A percentile compares a stretch with the other conserved stretches of the same genome.
Evolutionary conservation across 2,113 vertebrate species (phyloP).

Genomic region (Prunella fulvescens): DNA sequence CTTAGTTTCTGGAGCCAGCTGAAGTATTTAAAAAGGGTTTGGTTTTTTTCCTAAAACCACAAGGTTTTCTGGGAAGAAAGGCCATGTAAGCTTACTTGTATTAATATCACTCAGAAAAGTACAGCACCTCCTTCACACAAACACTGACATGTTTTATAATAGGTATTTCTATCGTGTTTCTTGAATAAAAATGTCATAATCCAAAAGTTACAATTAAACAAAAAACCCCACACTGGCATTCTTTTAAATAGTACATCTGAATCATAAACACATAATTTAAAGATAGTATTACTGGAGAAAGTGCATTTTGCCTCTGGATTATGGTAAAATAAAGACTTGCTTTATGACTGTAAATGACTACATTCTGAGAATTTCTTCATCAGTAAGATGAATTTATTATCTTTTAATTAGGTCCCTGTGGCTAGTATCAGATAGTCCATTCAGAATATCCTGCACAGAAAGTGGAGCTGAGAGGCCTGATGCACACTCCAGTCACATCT

Average conservation of each 20-base stretch:
- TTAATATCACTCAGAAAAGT: neutral
- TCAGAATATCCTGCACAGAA: constrained; percentile 82
- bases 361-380: constrained; percentile 89
- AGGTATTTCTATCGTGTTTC: neutral
- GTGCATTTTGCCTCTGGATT: neutral
- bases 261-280: constrained; percentile 64
- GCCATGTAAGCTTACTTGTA: neutral
- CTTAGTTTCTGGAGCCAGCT: neutral
- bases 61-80: neutral
- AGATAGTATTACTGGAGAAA: constrained; percentile 58
- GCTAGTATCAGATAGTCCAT: constrained; percentile 82
- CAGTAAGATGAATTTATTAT: constrained; percentile 95
- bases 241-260: constrained; percentile 33
- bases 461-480: constrained; percentile 78
- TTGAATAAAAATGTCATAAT: neutral
- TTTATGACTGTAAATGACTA: constrained; percentile 81
- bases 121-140: neutral
- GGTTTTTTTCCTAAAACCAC: neutral
- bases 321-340: constrained; percentile 74
- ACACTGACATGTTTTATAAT: neutral
- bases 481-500: constrained; percentile 84
- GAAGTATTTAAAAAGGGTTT: neutral
- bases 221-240: neutral
- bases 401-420: constrained; percentile 94
- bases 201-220: neutral